Evolutionary conservation across 2,797 vertebrate species (phyloP).

Genomic region (Epinephelus coioides): DNA sequence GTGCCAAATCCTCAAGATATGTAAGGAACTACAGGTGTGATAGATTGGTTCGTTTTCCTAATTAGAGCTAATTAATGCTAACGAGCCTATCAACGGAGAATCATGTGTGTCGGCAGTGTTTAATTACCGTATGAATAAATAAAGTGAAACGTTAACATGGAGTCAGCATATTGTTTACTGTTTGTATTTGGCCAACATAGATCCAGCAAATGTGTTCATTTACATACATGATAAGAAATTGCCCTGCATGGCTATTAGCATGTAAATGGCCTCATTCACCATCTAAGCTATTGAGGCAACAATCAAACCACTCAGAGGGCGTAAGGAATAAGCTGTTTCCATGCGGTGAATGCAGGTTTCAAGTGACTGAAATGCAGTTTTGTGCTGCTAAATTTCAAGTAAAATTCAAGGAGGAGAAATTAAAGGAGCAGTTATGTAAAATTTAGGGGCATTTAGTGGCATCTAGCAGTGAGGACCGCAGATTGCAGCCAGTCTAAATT

Average conservation of each 20-base stretch:
- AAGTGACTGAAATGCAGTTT: conserved; percentile 48
- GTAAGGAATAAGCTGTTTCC: conserved; percentile 36
- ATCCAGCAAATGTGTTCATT: conserved; percentile 73
- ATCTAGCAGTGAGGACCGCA: too few species aligned
- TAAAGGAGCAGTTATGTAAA: background rate
- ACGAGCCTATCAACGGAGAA: conserved; percentile 74
- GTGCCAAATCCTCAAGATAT: conserved; percentile 6
- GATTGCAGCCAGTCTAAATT: too few species aligned
- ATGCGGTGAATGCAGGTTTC: conserved; percentile 28
- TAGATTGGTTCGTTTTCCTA: conserved; percentile 60
- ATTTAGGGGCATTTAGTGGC: too few species aligned
- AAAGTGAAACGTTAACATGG: conserved; percentile 70
- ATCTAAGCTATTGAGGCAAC: conserved; percentile 53
- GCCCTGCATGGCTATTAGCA: conserved; percentile 73
- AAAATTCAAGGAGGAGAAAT: conserved; percentile 28
- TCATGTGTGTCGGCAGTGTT: conserved; percentile 76
- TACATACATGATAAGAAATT: conserved; percentile 81
- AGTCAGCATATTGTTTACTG: conserved; percentile 77
- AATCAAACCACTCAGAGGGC: conserved; percentile 60
- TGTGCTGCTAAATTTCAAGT: conserved; percentile 18
- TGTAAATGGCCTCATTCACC: conserved; percentile 78
- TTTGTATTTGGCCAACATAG: conserved; percentile 74
- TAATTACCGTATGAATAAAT: conserved; percentile 81
- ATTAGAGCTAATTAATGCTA: conserved; percentile 81
- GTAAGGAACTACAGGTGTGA: conserved; percentile 70